phyloP scores from a whole-genome alignment of 2,113 vertebrate genomes.

The Nothocercus julius region DNA sequence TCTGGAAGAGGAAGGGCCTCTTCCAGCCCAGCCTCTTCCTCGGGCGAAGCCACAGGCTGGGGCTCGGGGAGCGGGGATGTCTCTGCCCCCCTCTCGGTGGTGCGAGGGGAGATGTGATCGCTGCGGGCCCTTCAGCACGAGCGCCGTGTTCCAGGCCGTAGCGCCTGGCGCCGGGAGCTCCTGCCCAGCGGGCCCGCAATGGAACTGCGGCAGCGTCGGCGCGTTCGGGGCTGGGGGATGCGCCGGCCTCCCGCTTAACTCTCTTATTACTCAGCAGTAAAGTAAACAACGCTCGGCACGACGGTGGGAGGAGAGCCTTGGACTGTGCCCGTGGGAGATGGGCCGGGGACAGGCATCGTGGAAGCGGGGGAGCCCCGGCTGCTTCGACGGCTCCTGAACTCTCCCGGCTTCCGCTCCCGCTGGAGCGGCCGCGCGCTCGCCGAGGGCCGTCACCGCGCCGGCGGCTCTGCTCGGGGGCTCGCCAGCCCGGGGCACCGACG shows the following conservation, averaged over 20 bases:
- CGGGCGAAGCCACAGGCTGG: rapidly evolving
- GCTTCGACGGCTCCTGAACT: slow-evolving; percentile 27
- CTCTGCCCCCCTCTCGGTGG: not conserved
- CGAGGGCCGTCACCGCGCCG: not conserved
- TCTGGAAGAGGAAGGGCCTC: not conserved
- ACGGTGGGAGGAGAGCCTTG: not conserved
- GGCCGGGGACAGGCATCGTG: not conserved
- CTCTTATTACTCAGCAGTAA: slow-evolving; percentile 62
- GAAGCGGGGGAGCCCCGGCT: not conserved
- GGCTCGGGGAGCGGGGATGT: not conserved
- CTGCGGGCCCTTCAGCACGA: slow-evolving; percentile 38
- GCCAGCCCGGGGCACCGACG: no score
- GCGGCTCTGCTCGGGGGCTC: not conserved
- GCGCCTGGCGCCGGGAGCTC: not conserved
- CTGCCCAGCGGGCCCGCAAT: slow-evolving; percentile 11
- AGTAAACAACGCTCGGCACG: slow-evolving; percentile 72
- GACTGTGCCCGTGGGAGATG: not conserved
- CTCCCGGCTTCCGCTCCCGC: not conserved
- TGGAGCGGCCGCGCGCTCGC: not conserved
- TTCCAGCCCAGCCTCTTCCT: not conserved
- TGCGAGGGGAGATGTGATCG: slow-evolving; percentile 57
- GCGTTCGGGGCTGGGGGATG: no score
- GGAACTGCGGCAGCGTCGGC: not conserved
- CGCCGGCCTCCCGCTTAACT: slow-evolving; percentile 8
- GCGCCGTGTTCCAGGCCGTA: slow-evolving; percentile 48